These are phyloP conservation scores for Gobiocypris rarus DNA, from an alignment of 2,113 vertebrate species.

Conservation along the genomic window DNA sequence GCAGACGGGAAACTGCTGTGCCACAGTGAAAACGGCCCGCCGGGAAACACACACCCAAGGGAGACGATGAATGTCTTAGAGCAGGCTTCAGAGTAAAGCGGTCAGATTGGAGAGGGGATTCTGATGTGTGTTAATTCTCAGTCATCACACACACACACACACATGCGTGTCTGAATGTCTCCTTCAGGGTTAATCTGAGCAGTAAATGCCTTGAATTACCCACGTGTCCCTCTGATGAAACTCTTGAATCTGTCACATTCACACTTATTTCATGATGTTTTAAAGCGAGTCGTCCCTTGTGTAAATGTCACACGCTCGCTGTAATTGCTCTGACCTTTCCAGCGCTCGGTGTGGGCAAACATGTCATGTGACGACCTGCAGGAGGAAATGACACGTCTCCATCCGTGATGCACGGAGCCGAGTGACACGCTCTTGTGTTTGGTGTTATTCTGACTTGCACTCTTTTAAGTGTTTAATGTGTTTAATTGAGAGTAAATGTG, in stretches of 20 bases:
- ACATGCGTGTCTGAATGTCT: neutral
- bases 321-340: slow-evolving; percentile 45
- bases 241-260: neutral
- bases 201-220: neutral
- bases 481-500: too few species aligned
- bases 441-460: too few species aligned
- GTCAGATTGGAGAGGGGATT: too few species aligned
- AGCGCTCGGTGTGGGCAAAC: slow-evolving; percentile 1
- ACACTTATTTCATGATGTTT: neutral
- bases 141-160: neutral
- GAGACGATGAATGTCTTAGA: too few species aligned
- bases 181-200: neutral
- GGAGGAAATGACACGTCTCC: neutral
- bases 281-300: neutral
- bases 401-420: neutral
- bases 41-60: too few species aligned
- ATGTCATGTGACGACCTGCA: slow-evolving; percentile 15
- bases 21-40: too few species aligned
- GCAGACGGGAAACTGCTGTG: too few species aligned
- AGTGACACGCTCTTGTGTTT: neutral
- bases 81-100: too few species aligned
- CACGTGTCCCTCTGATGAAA: neutral
- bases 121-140: neutral
- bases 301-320: slow-evolving; percentile 21
- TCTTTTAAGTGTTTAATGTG: too few species aligned